Evolutionary conservation across 1,140 invertebrate genomes (phyloP).

Genomic region (Vollenhovia emeryi): DNA sequence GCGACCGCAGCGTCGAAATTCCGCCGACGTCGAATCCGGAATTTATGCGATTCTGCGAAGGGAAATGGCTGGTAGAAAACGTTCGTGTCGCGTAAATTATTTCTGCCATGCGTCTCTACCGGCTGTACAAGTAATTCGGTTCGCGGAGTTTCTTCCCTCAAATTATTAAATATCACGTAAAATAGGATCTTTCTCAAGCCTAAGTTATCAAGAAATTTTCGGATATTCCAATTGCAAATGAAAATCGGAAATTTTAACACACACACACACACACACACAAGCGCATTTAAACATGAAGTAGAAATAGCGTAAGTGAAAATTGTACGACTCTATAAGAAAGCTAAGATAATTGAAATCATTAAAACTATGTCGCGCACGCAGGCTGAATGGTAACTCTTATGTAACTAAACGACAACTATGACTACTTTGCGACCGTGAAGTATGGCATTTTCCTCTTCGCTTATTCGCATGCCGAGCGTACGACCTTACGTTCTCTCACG

Average conservation of each 20-base stretch:
- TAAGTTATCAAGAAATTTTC: not conserved
- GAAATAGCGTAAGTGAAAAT: not conserved
- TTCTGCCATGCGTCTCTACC: conserved; percentile 7
- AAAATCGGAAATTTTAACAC: not conserved
- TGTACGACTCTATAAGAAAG: not conserved
- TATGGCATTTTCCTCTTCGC: not conserved
- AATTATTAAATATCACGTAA: not conserved
- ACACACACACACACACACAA: too few relatives aligned
- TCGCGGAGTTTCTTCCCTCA: not conserved
- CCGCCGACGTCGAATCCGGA: conserved; percentile 24
- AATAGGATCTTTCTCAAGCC: not conserved
- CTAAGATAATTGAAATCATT: not conserved
- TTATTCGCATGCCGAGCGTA: conserved; percentile 21
- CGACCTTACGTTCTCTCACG: conserved; percentile 38
- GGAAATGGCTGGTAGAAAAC: conserved; percentile 5
- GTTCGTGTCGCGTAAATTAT: conserved; percentile 29
- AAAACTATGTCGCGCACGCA: too few relatives aligned
- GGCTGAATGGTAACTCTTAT: not conserved
- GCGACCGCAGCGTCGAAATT: conserved; percentile 29
- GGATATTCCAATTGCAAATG: not conserved
- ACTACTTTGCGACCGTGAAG: conserved; percentile 8
- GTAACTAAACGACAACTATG: not conserved
- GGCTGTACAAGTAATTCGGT: too few relatives aligned
- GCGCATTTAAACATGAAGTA: not conserved
- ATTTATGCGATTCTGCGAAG: conserved; percentile 35